Evolutionary conservation across 2,113 vertebrate genomes (phyloP).

Genomic region (Hyaena hyaena): DNA sequence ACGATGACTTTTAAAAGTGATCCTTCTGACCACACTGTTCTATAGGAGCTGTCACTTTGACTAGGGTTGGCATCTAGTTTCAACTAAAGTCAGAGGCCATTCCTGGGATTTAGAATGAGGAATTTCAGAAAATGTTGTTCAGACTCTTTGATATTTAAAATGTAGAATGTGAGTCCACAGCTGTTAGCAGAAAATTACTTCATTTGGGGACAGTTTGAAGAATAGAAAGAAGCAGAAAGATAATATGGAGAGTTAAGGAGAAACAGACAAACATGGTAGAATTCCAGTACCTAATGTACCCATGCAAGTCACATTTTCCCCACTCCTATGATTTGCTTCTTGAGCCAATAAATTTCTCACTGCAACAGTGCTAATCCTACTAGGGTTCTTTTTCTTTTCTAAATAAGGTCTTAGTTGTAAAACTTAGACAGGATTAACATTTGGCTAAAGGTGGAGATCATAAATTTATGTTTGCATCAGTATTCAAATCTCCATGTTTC

Average conservation of each 20-base stretch:
- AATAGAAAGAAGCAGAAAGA: not conserved
- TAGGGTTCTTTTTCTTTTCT: not conserved
- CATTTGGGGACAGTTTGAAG: not conserved
- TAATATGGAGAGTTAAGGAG: not conserved
- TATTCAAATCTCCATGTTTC: not conserved
- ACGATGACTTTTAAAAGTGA: not conserved
- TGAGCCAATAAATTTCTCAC: not conserved
- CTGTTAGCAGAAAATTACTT: not conserved
- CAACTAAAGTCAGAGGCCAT: not conserved
- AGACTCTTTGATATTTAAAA: not conserved
- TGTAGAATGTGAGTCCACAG: not conserved
- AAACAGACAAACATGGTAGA: not conserved
- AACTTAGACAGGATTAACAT: not conserved
- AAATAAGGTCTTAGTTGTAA: not conserved
- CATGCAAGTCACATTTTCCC: not conserved
- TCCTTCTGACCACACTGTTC: not conserved
- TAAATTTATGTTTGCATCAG: not conserved
- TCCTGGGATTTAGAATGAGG: not conserved
- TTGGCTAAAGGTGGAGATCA: not conserved
- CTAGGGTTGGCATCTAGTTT: not conserved
- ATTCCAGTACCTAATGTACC: not conserved
- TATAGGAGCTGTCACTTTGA: not conserved
- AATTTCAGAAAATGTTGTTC: not conserved
- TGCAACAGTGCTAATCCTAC: not conserved
- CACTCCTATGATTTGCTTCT: not conserved